Evolutionary conservation across 2,888 invertebrate genomes (phyloP).

Genomic region (Marasmarcha lunaedactyla): DNA sequence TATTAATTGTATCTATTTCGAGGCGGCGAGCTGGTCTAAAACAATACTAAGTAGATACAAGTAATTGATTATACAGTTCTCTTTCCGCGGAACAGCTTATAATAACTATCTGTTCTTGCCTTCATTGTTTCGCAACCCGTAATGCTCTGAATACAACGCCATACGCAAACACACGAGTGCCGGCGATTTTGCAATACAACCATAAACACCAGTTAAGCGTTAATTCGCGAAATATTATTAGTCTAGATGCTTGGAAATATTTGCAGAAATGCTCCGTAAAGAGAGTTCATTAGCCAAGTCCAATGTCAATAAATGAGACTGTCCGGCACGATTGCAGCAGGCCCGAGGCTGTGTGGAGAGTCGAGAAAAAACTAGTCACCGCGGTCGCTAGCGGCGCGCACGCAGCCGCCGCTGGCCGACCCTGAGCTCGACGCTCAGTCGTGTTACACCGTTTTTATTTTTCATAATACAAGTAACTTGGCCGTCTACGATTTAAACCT

Average conservation of each 20-base stretch:
- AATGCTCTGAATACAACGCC: constrained; percentile 63
- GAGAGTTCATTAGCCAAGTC: constrained; percentile 24
- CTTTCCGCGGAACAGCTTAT: constrained; percentile 50
- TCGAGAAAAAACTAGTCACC: constrained; percentile 28
- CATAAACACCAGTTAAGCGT: constrained; percentile 5
- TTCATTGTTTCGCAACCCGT: constrained; percentile 56
- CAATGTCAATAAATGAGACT: constrained; percentile 32
- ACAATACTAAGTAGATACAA: constrained; percentile 3
- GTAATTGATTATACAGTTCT: constrained; percentile 33
- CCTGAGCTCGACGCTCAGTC: background rate
- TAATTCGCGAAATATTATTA: background rate
- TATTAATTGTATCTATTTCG: no score
- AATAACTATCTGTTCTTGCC: constrained; percentile 25
- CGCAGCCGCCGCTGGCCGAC: constrained; percentile 31
- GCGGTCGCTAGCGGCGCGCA: constrained; percentile 25
- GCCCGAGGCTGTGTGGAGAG: background rate
- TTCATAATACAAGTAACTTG: constrained; percentile 23
- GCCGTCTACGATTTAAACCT: constrained; percentile 7
- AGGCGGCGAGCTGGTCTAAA: background rate
- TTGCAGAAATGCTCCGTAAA: background rate
- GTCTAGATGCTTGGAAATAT: background rate
- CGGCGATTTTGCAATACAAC: constrained; percentile 30
- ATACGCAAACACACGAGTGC: constrained; percentile 28
- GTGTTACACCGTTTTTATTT: constrained; percentile 24
- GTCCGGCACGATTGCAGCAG: constrained; percentile 15